Conservation (phyloP, 2,797 vertebrate genomes). For the Cynopterus sphinx region DNA sequence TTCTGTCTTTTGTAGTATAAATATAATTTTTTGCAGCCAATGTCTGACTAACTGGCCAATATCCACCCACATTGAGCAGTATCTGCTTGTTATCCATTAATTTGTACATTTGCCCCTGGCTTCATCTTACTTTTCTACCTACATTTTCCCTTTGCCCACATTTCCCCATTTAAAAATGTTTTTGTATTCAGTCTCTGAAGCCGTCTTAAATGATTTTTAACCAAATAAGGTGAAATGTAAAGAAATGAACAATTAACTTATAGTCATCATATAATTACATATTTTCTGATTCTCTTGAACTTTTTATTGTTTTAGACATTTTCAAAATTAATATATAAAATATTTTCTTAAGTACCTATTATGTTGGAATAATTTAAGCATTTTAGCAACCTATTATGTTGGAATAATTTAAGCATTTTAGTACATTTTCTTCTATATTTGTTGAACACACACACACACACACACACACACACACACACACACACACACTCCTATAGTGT, state of each 20-base stretch:
- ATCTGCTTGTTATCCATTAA: neutral
- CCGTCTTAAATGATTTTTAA: neutral
- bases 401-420: neutral
- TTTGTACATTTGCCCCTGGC: neutral
- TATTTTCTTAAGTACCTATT: neutral
- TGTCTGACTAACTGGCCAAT: neutral
- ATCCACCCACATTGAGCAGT: neutral
- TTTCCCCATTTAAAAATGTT: neutral
- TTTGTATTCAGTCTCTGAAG: neutral
- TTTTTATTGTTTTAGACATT: conserved; percentile 19
- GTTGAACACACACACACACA: neutral
- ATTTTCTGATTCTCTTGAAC: conserved; percentile 8
- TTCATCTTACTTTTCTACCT: neutral
- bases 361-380: neutral
- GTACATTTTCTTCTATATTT: neutral
- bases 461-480: neutral
- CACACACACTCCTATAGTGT: neutral
- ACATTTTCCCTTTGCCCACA: neutral
- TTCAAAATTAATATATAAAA: neutral
- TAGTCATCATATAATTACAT: neutral
- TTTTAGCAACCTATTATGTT: neutral
- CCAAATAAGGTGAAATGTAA: neutral
- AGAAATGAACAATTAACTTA: neutral
- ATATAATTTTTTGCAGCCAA: neutral
- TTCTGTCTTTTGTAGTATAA: neutral